phyloP scores from a whole-genome alignment of 2,113 vertebrate species.

The Petrocephalus microphthalmus region DNA sequence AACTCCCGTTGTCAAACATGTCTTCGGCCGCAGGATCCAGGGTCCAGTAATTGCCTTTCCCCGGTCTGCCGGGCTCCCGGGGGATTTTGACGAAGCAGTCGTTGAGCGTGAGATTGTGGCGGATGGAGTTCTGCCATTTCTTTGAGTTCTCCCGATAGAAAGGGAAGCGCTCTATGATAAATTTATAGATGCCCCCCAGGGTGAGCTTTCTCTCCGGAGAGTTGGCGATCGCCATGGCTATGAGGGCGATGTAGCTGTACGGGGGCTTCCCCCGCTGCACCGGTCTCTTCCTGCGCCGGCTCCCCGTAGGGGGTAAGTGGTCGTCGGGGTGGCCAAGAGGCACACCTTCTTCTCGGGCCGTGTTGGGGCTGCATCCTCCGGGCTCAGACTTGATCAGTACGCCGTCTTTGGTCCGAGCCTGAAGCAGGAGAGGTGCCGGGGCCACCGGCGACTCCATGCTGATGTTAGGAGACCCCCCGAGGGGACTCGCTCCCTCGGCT shows the following conservation, averaged over 20 bases:
- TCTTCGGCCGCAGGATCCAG: constrained; percentile 76
- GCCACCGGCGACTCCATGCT: constrained; percentile 61
- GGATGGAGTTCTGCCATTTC: constrained; percentile 85
- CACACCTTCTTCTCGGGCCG: constrained; percentile 45
- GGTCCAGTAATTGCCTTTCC: constrained; percentile 81
- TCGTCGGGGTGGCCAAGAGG: constrained; percentile 57
- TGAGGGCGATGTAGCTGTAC: constrained; percentile 95
- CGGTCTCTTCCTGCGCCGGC: constrained; percentile 83
- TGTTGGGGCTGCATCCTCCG: constrained; percentile 48
- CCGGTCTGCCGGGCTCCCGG: constrained; percentile 73
- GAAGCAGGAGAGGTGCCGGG: constrained; percentile 48
- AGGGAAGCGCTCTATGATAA: constrained; percentile 94
- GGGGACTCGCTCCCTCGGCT: constrained; percentile 58
- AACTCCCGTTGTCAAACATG: constrained; percentile 83
- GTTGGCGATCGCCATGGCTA: constrained; percentile 94
- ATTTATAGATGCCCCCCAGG: constrained; percentile 90
- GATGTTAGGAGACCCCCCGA: constrained; percentile 59
- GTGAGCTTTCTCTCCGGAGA: constrained; percentile 90
- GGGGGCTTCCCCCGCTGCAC: constrained; percentile 90
- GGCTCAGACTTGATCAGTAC: constrained; percentile 68
- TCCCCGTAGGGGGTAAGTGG: constrained; percentile 58
- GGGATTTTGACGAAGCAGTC: constrained; percentile 83
- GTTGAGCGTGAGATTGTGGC: constrained; percentile 79
- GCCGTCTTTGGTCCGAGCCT: constrained; percentile 52
- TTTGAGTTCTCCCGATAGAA: constrained; percentile 95